Evolutionary conservation across 2,113 vertebrate species (phyloP).

Genomic region (Zosterops hypoxanthus): DNA sequence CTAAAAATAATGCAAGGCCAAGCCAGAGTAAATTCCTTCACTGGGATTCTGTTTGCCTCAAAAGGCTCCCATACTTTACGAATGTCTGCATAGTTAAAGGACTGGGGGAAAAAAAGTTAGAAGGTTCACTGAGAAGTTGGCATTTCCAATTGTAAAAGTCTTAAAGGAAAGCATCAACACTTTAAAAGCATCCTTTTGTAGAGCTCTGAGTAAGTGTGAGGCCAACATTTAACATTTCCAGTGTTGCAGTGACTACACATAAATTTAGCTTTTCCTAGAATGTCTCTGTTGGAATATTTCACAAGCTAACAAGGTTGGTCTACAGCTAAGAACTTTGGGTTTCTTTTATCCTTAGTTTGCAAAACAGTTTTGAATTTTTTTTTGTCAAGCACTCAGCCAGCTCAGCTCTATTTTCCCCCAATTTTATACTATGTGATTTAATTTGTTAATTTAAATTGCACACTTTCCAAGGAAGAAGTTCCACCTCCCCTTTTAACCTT

Average conservation of each 20-base stretch:
- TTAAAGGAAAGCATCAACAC: background rate
- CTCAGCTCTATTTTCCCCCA: background rate
- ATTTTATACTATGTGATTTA: background rate
- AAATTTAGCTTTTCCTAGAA: background rate
- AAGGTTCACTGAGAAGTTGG: background rate
- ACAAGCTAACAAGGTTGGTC: background rate
- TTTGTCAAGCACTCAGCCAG: background rate
- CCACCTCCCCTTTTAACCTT: background rate
- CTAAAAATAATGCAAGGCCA: background rate
- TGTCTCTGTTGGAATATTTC: background rate
- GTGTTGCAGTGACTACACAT: background rate
- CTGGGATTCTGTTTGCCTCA: background rate
- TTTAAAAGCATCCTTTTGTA: background rate
- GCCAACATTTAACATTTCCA: background rate
- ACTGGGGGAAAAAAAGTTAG: background rate
- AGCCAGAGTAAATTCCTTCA: background rate
- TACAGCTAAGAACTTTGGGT: background rate
- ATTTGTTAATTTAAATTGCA: background rate
- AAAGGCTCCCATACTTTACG: background rate
- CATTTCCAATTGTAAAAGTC: background rate
- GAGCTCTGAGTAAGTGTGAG: background rate
- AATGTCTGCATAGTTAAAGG: background rate
- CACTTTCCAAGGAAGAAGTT: background rate
- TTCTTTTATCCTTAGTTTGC: background rate
- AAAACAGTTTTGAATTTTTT: background rate